Evolutionary conservation across 2,888 invertebrate species (phyloP).

Genomic region (Eledona agricola): DNA sequence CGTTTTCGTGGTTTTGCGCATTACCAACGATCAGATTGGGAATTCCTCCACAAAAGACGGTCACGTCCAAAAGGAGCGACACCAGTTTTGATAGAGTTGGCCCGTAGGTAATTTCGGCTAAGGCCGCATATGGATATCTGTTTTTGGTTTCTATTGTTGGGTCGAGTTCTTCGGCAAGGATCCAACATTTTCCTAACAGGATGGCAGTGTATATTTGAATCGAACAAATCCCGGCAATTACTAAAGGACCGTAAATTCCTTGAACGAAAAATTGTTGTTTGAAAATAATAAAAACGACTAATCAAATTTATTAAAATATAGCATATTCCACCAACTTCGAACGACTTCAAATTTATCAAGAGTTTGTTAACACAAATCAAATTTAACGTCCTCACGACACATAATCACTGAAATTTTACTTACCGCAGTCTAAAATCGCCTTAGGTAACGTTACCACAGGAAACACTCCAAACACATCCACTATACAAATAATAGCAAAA

Average conservation of each 20-base stretch:
- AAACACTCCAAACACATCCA: slow-evolving; percentile 86
- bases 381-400: too few relatives aligned
- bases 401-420: slow-evolving; percentile 46
- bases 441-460: slow-evolving; percentile 81
- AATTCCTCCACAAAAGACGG: slow-evolving; percentile 80
- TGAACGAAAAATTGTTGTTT: slow-evolving; percentile 39
- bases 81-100: slow-evolving; percentile 69
- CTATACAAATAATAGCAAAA: slow-evolving; percentile 78
- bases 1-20: too few relatives aligned
- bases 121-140: slow-evolving; percentile 85
- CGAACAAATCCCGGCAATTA: slow-evolving; percentile 72
- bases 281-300: too few relatives aligned
- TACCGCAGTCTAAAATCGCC: slow-evolving; percentile 79
- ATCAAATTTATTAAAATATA: too few relatives aligned
- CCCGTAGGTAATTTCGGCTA: slow-evolving; percentile 83
- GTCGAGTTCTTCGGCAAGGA: slow-evolving; percentile 76
- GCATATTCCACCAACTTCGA: too few relatives aligned
- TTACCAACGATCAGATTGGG: slow-evolving; percentile 82
- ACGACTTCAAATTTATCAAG: too few relatives aligned
- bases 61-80: slow-evolving; percentile 75
- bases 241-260: slow-evolving; percentile 77
- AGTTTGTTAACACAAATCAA: too few relatives aligned
- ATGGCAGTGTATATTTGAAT: slow-evolving; percentile 84
- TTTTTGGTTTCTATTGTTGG: slow-evolving; percentile 64
- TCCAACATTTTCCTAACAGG: slow-evolving; percentile 83